Evolutionary conservation across 2,797 vertebrate genomes (phyloP).

Genomic region (Sebastes glaucus): DNA sequence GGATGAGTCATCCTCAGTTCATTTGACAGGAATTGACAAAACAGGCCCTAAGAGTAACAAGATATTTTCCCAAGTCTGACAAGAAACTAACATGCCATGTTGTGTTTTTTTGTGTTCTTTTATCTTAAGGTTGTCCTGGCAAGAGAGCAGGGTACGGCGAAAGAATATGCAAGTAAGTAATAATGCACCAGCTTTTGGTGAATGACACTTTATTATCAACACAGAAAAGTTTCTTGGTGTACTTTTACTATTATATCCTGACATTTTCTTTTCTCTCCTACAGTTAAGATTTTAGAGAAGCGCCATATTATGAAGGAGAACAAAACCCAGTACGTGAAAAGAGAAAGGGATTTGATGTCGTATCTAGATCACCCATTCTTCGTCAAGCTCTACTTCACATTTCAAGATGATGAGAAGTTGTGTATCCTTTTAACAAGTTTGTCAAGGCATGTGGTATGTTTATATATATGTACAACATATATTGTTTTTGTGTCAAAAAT

Average conservation of each 20-base stretch:
- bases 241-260: conserved; percentile 13
- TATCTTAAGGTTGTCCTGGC: conserved; percentile 93
- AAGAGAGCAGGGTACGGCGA: conserved; percentile 92
- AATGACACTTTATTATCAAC: neutral
- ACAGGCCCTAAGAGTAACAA: conserved; percentile 8
- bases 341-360: conserved; percentile 98
- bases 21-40: conserved; percentile 50
- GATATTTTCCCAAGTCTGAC: neutral
- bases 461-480: neutral
- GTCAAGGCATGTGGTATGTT: neutral
- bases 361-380: conserved; percentile 98
- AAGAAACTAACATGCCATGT: conserved; percentile 8
- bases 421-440: conserved; percentile 91
- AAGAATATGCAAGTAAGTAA: conserved; percentile 98
- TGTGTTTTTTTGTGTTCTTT: conserved; percentile 15
- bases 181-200: neutral
- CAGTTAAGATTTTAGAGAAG: conserved; percentile 99
- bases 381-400: conserved; percentile 99
- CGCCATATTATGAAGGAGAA: conserved; percentile 99
- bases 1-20: conserved; percentile 62
- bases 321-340: conserved; percentile 97
- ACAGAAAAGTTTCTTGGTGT: neutral
- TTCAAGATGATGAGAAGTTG: conserved; percentile 99
- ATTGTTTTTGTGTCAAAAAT: neutral
- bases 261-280: conserved; percentile 36